These are phyloP conservation scores for Pseudachorutes palmiensis DNA, from an alignment of 1,140 invertebrate genomes.

Conservation along the genomic window DNA sequence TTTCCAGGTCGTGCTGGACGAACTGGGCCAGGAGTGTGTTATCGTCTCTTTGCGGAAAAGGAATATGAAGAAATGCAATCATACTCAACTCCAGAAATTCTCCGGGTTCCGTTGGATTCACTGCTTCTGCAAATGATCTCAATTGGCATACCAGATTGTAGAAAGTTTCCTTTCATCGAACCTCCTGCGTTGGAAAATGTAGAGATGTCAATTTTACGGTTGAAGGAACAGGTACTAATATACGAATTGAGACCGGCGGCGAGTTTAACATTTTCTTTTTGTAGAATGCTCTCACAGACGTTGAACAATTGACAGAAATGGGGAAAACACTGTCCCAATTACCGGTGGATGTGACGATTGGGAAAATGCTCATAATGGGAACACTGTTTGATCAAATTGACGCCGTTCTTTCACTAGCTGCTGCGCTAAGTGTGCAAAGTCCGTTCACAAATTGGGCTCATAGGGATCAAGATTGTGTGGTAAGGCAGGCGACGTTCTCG, in stretches of 20 bases:
- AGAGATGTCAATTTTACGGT: slow-evolving; percentile 72
- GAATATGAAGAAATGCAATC: slow-evolving; percentile 69
- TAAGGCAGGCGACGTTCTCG: slow-evolving; percentile 3
- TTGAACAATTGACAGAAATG: slow-evolving; percentile 80
- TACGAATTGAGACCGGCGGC: not conserved
- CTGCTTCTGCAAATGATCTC: slow-evolving; percentile 89
- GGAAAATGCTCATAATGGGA: slow-evolving; percentile 92
- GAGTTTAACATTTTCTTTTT: slow-evolving; percentile 18
- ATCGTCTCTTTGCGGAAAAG: slow-evolving; percentile 78
- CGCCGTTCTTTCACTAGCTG: slow-evolving; percentile 81
- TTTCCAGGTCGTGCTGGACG: slow-evolving; percentile 41
- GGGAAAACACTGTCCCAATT: slow-evolving; percentile 78
- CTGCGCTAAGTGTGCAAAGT: slow-evolving; percentile 84
- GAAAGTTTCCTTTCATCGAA: slow-evolving; percentile 93
- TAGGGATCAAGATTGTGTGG: slow-evolving; percentile 61
- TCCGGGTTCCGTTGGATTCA: slow-evolving; percentile 83
- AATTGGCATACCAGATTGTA: slow-evolving; percentile 81
- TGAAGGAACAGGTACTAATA: slow-evolving; percentile 71
- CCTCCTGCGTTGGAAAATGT: slow-evolving; percentile 69
- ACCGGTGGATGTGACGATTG: slow-evolving; percentile 89
- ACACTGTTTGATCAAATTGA: slow-evolving; percentile 84
- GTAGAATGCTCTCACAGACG: slow-evolving; percentile 69
- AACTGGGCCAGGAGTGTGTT: slow-evolving; percentile 63
- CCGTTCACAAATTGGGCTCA: slow-evolving; percentile 86
- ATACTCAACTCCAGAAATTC: slow-evolving; percentile 81